Conservation (phyloP, 2,113 vertebrate species). For the Hirundichthys speculiger region DNA sequence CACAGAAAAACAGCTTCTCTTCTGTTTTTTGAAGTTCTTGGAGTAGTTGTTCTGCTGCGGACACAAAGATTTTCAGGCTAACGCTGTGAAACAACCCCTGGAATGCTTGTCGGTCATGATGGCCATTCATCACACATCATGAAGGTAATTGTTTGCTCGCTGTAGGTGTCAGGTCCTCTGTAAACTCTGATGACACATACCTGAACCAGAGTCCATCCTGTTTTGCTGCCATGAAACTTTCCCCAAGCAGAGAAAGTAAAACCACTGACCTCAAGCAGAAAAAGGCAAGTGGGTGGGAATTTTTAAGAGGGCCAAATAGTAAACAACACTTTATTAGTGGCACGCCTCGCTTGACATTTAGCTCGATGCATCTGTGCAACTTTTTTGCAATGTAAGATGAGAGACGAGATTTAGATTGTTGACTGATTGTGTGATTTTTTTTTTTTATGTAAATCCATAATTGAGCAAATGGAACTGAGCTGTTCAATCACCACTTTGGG, state of each 20-base stretch:
- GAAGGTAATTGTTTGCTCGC: too few species aligned
- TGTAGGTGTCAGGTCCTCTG: background rate
- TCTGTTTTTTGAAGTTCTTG: constrained; percentile 23
- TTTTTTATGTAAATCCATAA: background rate
- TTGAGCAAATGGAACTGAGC: too few species aligned
- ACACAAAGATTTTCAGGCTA: too few species aligned
- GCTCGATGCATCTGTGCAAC: background rate
- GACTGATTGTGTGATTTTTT: background rate
- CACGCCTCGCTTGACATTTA: constrained; percentile 11
- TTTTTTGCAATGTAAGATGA: background rate
- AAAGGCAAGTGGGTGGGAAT: constrained; percentile 31
- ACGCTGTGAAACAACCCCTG: too few species aligned
- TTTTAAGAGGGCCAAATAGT: constrained; percentile 42
- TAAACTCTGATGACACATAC: constrained; percentile 60
- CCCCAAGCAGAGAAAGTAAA: constrained; percentile 59
- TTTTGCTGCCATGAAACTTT: constrained; percentile 68
- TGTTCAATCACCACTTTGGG: too few species aligned
- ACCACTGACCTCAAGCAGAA: constrained; percentile 51
- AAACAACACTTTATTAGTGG: constrained; percentile 14
- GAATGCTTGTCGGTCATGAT: too few species aligned
- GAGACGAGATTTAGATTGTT: background rate
- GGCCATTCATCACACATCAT: too few species aligned
- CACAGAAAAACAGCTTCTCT: background rate
- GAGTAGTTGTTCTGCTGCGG: too few species aligned
- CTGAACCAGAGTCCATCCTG: constrained; percentile 52